These are phyloP conservation scores for Falco cherrug DNA, from an alignment of 2,797 vertebrate species.

Conservation along the genomic window DNA sequence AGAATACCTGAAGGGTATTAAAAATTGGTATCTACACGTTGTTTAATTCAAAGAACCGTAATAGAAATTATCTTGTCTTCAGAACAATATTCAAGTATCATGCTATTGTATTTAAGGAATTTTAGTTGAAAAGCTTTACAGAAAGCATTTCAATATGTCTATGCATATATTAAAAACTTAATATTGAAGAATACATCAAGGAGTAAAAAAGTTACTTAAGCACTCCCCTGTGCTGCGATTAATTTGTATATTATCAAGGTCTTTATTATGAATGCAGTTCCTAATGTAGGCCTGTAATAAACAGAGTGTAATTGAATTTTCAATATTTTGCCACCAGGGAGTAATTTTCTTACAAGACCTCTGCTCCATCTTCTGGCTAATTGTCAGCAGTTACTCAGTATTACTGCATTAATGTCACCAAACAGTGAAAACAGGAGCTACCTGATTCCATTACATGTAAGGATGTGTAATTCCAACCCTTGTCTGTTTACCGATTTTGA, in stretches of 20 bases:
- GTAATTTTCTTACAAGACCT: constrained; percentile 79
- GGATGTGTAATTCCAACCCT: neutral
- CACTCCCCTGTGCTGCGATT: constrained; percentile 78
- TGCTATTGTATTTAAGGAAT: constrained; percentile 41
- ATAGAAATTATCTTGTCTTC: neutral
- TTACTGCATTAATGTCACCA: constrained; percentile 74
- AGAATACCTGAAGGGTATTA: neutral
- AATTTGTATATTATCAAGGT: constrained; percentile 82
- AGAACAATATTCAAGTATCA: neutral
- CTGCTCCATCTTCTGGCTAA: constrained; percentile 82
- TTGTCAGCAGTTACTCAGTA: constrained; percentile 78
- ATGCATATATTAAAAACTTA: constrained; percentile 72
- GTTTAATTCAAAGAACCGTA: neutral
- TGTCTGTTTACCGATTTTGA: constrained; percentile 18
- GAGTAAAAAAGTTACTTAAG: constrained; percentile 74
- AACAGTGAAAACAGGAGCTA: constrained; percentile 42
- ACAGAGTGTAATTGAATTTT: constrained; percentile 85
- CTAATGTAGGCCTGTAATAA: constrained; percentile 80
- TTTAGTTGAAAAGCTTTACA: constrained; percentile 52
- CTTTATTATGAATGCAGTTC: constrained; percentile 81
- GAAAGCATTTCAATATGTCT: constrained; percentile 32
- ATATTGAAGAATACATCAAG: constrained; percentile 67
- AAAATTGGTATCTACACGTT: neutral
- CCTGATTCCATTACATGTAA: constrained; percentile 27
- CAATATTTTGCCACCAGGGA: constrained; percentile 82